phyloP scores from a whole-genome alignment of 2,888 invertebrate species.

The Phengaris alcon region DNA sequence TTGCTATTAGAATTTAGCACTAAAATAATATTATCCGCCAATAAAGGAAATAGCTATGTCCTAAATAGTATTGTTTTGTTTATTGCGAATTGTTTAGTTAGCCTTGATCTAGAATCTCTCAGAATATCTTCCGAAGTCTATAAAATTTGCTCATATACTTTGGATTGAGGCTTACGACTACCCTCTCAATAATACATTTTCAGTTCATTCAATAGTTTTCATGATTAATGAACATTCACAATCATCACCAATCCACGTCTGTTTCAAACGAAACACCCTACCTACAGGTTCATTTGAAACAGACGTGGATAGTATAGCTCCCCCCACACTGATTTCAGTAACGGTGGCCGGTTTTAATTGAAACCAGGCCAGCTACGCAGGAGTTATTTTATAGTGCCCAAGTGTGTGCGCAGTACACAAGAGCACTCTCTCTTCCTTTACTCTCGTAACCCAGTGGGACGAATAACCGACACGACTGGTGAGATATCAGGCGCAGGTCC shows the following conservation, averaged over 20 bases:
- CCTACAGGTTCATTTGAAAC: no score
- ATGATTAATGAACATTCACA: not conserved
- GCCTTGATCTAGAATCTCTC: constrained; percentile 2
- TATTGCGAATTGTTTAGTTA: not conserved
- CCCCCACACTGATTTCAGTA: no score
- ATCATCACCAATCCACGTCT: not conserved
- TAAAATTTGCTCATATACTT: constrained; percentile 12
- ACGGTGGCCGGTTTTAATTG: no score
- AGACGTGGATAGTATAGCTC: no score
- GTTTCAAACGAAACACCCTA: not conserved
- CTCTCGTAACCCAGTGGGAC: no score
- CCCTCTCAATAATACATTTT: constrained; percentile 10
- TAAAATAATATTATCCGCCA: not conserved
- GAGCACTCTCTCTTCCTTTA: no score
- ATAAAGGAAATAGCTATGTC: constrained; percentile 2
- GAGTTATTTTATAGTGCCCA: no score
- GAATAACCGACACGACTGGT: no score
- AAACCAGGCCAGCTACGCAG: no score
- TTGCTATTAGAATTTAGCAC: not conserved
- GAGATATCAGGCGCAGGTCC: no score
- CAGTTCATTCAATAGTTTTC: not conserved
- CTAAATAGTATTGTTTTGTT: constrained; percentile 13
- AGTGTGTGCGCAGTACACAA: no score
- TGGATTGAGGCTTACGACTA: constrained; percentile 10
- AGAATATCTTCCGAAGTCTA: not conserved